Percentiles rank a stretch among this genome's conserved stretches.
Evolutionary conservation across 2,113 vertebrate genomes (phyloP).

Genomic region (Ciconia maguari): DNA sequence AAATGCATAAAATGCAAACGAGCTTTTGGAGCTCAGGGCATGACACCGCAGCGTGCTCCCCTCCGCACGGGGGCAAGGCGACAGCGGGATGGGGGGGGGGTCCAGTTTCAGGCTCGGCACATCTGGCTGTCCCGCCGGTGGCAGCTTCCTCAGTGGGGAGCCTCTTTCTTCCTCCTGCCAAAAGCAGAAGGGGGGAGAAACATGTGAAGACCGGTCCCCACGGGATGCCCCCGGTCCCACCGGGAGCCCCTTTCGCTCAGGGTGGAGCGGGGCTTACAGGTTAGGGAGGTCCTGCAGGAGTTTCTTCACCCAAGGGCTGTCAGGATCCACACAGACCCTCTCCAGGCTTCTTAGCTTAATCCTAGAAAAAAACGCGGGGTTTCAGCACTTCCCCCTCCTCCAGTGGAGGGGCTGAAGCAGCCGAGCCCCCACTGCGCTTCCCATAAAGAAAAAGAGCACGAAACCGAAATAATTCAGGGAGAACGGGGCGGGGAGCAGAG

Average conservation of each 20-base stretch:
- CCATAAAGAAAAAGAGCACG: rapidly evolving
- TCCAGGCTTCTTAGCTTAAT: background rate
- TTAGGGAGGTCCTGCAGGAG: background rate
- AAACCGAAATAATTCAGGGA: rapidly evolving
- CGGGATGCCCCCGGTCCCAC: rapidly evolving
- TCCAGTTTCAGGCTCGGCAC: background rate
- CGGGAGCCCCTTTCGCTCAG: rapidly evolving
- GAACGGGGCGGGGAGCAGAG: rapidly evolving
- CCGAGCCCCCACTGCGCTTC: rapidly evolving
- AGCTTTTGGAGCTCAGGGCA: too few species aligned
- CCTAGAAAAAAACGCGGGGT: background rate
- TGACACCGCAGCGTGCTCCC: background rate
- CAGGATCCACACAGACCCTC: conserved; percentile 37
- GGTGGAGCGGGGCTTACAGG: background rate
- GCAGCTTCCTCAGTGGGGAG: background rate
- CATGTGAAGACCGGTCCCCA: rapidly evolving
- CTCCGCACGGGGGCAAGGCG: rapidly evolving
- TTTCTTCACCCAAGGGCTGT: background rate
- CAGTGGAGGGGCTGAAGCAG: background rate
- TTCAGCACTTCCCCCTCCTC: background rate
- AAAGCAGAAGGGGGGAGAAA: background rate
- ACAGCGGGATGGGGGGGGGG: background rate
- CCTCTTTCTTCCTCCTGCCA: conserved; percentile 47
- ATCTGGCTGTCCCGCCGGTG: rapidly evolving
- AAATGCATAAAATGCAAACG: background rate